A percentile compares a stretch with the other conserved stretches of the same genome.
Conservation (phyloP, 2,797 vertebrate species). For the Sebastes elongatus region DNA sequence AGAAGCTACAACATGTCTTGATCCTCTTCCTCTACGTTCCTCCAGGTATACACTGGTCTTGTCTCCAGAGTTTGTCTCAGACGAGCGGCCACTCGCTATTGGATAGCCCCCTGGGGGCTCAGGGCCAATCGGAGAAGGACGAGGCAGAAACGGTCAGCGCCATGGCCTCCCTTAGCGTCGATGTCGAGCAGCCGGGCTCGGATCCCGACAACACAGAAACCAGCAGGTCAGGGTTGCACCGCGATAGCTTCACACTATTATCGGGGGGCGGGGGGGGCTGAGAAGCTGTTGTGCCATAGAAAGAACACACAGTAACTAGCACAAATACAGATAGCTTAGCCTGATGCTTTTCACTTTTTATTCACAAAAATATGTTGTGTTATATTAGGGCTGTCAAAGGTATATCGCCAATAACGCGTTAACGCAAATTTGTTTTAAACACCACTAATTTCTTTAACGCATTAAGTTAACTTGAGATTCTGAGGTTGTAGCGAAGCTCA, state of each 20-base stretch:
- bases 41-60: constrained; percentile 92
- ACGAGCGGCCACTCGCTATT: constrained; percentile 84
- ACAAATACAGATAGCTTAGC: not conserved
- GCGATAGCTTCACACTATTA: not conserved
- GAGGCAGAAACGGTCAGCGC: constrained; percentile 93
- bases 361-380: not conserved
- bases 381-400: no score
- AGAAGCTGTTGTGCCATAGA: not conserved
- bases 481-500: no score
- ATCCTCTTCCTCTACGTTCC: not conserved
- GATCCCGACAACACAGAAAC: constrained; percentile 59
- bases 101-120: constrained; percentile 78
- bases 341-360: not conserved
- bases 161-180: constrained; percentile 93
- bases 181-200: constrained; percentile 82
- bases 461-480: no score
- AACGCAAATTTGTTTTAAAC: no score
- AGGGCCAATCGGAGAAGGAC: constrained; percentile 84
- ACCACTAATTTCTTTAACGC: no score
- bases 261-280: not conserved
- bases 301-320: not conserved
- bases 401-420: no score
- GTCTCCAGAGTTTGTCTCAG: constrained; percentile 83
- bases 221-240: constrained; percentile 70
- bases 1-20: not conserved